phyloP scores from a whole-genome alignment of 2,797 vertebrate species.

The Arrhamphus sclerolepis region DNA sequence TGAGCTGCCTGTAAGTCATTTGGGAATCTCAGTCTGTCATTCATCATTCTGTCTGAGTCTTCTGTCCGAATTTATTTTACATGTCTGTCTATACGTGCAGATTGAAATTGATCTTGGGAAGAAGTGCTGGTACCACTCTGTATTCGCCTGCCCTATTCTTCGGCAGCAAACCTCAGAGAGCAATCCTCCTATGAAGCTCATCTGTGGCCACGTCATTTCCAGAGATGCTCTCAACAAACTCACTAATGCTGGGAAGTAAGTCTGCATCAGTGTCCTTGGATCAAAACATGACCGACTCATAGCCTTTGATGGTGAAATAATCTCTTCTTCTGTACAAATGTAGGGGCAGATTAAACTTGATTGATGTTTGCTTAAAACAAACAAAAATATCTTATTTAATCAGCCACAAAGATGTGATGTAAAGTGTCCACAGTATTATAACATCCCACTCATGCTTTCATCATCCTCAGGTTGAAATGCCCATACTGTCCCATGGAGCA shows the following conservation, averaged over 20 bases:
- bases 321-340: too few species aligned
- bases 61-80: not conserved
- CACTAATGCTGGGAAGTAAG: conserved; percentile 92
- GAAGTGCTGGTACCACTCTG: conserved; percentile 95
- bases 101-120: conserved; percentile 93
- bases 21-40: not conserved
- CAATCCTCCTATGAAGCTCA: conserved; percentile 94
- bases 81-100: conserved; percentile 57
- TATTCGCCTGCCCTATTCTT: conserved; percentile 94
- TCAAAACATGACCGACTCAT: not conserved
- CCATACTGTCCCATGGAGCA: conserved; percentile 95
- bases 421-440: not conserved
- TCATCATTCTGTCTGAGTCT: not conserved
- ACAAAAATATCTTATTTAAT: too few species aligned
- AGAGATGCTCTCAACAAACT: conserved; percentile 94
- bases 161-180: conserved; percentile 92
- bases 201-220: conserved; percentile 92
- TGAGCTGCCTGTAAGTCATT: conserved; percentile 85
- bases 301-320: too few species aligned
- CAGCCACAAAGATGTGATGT: not conserved
- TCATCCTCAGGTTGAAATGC: conserved; percentile 87
- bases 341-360: too few species aligned
- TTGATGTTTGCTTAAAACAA: too few species aligned
- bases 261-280: conserved; percentile 14
- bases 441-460: conserved; percentile 2